These are phyloP conservation scores for Drosophila nannoptera DNA, from an alignment of 1,140 invertebrate genomes.

Conservation along the genomic window DNA sequence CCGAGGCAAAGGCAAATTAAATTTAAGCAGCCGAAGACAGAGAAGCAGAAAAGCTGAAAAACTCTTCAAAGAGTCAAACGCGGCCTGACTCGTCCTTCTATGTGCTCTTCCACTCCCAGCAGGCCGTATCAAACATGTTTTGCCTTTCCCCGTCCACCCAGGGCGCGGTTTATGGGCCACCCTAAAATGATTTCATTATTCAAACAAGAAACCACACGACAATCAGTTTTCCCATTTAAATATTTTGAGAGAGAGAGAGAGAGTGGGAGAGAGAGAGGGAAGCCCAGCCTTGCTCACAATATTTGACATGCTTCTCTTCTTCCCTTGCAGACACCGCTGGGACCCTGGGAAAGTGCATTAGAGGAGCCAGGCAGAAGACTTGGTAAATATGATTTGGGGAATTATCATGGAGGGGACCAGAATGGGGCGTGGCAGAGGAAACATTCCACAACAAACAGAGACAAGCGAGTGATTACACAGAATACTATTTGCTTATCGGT, in stretches of 20 bases:
- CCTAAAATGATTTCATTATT: constrained; percentile 22
- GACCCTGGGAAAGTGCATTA: constrained; percentile 28
- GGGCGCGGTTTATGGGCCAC: constrained; percentile 2
- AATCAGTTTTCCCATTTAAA: constrained; percentile 23
- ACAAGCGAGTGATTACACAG: constrained; percentile 21
- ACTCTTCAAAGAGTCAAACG: background rate
- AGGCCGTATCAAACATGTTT: background rate
- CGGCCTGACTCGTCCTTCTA: too few species aligned
- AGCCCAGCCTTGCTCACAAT: background rate
- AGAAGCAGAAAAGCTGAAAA: background rate
- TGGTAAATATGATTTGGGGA: constrained; percentile 34
- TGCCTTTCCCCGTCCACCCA: background rate
- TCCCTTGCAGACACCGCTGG: constrained; percentile 29
- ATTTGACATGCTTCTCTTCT: constrained; percentile 27
- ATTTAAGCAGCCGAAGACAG: constrained; percentile 12
- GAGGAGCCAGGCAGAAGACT: constrained; percentile 21
- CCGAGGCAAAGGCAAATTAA: constrained; percentile 12
- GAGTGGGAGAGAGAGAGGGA: background rate
- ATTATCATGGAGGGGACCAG: constrained; percentile 2
- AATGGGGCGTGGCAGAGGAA: constrained; percentile 4
- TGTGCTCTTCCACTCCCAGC: background rate
- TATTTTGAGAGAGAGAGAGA: constrained; percentile 1
- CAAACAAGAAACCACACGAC: constrained; percentile 26
- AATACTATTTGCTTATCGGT: constrained; percentile 21
- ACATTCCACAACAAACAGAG: constrained; percentile 22